Conservation (phyloP, 2,797 vertebrate species). For the Sebastes diaconus region DNA sequence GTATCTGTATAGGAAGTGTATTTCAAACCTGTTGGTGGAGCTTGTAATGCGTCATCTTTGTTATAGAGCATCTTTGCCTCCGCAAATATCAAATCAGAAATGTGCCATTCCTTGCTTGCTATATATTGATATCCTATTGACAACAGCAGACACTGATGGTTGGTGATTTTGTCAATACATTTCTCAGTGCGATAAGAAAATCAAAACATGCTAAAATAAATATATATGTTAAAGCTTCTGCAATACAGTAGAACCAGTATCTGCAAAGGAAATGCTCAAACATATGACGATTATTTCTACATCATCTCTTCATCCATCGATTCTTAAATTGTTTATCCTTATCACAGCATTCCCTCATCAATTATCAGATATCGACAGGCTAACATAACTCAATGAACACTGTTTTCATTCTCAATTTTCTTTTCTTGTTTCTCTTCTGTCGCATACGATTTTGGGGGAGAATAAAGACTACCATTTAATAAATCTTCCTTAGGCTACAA, state of each 20-base stretch:
- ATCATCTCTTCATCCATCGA: neutral
- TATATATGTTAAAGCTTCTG: no score
- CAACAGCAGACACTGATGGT: neutral
- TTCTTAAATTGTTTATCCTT: neutral
- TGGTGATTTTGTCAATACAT: neutral
- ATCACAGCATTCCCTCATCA: neutral
- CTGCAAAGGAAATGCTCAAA: accelerated
- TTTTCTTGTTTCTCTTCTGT: slow-evolving; percentile 13
- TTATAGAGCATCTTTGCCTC: no score
- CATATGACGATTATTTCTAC: neutral
- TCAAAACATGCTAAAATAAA: neutral
- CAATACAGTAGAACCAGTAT: no score
- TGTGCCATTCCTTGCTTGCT: neutral
- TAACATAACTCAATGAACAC: neutral
- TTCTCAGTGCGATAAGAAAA: neutral
- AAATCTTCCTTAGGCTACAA: slow-evolving; percentile 43
- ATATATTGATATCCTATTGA: neutral
- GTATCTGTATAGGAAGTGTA: no score
- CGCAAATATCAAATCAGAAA: neutral
- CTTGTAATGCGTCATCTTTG: no score
- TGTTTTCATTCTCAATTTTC: neutral
- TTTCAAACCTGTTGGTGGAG: no score
- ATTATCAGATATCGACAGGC: neutral
- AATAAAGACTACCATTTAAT: slow-evolving; percentile 49
- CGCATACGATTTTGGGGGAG: slow-evolving; percentile 6